Evolutionary conservation across 1,140 invertebrate species (phyloP).

Genomic region (Plodia interpunctella): DNA sequence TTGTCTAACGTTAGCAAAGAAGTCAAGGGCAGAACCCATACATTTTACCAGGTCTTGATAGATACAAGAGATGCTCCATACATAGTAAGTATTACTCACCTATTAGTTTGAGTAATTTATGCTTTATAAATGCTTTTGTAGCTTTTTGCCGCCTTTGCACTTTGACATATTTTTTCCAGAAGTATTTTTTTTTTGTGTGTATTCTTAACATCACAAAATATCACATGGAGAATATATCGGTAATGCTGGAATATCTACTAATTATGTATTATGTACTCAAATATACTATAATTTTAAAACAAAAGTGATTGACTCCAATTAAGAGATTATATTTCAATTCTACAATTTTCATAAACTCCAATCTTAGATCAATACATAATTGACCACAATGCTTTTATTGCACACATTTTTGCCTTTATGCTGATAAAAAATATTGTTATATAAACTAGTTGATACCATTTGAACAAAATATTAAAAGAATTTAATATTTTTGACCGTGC

Average conservation of each 20-base stretch:
- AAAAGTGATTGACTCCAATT: too few species aligned
- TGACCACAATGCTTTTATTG: too few species aligned
- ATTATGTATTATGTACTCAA: too few species aligned
- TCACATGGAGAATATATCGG: too few species aligned
- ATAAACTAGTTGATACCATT: slow-evolving; percentile 4
- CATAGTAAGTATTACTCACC: slow-evolving; percentile 86
- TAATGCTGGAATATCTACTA: too few species aligned
- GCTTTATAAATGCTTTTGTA: not conserved
- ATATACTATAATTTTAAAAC: too few species aligned
- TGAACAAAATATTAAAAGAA: slow-evolving; percentile 17
- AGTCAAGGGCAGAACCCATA: slow-evolving; percentile 92
- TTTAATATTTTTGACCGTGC: slow-evolving; percentile 59
- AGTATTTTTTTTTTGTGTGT: too few species aligned
- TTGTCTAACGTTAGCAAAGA: slow-evolving; percentile 85
- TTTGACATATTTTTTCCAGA: too few species aligned
- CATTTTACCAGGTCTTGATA: slow-evolving; percentile 98
- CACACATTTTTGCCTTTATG: not conserved
- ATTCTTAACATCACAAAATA: too few species aligned
- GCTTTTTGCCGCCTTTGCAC: not conserved
- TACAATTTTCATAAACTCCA: too few species aligned
- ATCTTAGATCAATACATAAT: too few species aligned
- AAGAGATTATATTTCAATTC: too few species aligned
- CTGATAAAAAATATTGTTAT: not conserved
- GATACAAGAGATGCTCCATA: slow-evolving; percentile 97
- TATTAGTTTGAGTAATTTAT: slow-evolving; percentile 7